phyloP scores from a whole-genome alignment of 2,113 vertebrate species.

The Sinocyclocheilus grahami region DNA sequence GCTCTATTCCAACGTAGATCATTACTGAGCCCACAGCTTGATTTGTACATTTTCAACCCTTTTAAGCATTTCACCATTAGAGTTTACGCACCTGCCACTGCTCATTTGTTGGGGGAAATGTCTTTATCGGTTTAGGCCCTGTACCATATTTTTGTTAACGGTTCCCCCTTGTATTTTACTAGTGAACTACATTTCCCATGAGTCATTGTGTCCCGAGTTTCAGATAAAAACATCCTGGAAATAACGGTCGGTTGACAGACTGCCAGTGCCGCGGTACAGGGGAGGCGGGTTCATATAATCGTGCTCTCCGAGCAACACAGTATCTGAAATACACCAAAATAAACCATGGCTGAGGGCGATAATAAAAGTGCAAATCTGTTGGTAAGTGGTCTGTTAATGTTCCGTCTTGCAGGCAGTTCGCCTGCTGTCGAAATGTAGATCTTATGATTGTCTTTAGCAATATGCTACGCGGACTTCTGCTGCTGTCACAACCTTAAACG shows the following conservation, averaged over 20 bases:
- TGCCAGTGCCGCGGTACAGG: conserved; percentile 4
- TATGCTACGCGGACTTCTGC: not conserved
- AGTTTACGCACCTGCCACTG: not conserved
- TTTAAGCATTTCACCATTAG: too few relatives aligned
- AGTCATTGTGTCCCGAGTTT: conserved; percentile 21
- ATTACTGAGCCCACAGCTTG: too few relatives aligned
- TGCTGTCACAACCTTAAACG: not conserved
- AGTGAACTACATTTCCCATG: conserved; percentile 66
- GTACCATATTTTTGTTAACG: not conserved
- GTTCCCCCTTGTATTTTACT: not conserved
- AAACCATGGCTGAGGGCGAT: conserved; percentile 74
- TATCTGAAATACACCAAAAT: not conserved
- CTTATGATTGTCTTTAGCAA: not conserved
- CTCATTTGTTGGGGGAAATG: not conserved
- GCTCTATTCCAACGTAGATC: too few relatives aligned
- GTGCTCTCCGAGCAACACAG: not conserved
- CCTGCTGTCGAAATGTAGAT: not conserved
- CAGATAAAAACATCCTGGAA: conserved; percentile 62
- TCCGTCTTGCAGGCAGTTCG: not conserved
- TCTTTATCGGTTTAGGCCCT: not conserved
- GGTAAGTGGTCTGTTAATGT: conserved; percentile 62
- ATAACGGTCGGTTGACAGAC: conserved; percentile 40
- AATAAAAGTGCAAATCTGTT: conserved; percentile 77
- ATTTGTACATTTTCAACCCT: too few relatives aligned
- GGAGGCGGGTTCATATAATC: conserved; percentile 12